These are phyloP conservation scores for Chymomyza costata DNA, from an alignment of 1,140 invertebrate genomes.

Conservation along the genomic window DNA sequence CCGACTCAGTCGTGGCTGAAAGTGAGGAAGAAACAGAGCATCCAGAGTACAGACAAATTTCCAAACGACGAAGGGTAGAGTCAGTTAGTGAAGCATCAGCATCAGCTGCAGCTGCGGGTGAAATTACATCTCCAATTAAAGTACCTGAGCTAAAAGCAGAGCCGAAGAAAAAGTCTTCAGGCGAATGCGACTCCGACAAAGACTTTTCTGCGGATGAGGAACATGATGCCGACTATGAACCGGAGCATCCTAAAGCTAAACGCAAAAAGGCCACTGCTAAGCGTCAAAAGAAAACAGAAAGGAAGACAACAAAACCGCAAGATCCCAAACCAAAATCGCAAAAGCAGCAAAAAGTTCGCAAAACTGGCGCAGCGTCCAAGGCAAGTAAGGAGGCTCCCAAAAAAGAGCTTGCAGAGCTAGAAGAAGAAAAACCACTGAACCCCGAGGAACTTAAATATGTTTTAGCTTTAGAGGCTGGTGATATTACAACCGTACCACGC, in stretches of 20 bases:
- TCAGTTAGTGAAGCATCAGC: conserved; percentile 6
- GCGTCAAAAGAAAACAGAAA: conserved; percentile 30
- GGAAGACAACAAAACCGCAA: conserved; percentile 24
- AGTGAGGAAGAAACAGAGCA: conserved; percentile 59
- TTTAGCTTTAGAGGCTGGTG: conserved; percentile 57
- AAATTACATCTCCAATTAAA: not conserved
- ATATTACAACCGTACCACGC: conserved; percentile 60
- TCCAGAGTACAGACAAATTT: conserved; percentile 52
- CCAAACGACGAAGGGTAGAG: conserved; percentile 51
- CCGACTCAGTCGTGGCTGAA: conserved; percentile 66
- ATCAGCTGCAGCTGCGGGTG: not conserved
- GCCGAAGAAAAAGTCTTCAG: not conserved
- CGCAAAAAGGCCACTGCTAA: conserved; percentile 43
- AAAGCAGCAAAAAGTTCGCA: conserved; percentile 12
- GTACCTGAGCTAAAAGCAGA: not conserved
- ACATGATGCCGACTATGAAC: conserved; percentile 44
- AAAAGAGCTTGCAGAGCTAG: conserved; percentile 5
- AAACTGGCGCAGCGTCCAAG: conserved; percentile 7
- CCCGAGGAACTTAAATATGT: conserved; percentile 62
- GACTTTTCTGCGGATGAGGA: conserved; percentile 59
- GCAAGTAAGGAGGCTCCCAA: conserved; percentile 2
- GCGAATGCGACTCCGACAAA: not conserved
- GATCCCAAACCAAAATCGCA: conserved; percentile 10
- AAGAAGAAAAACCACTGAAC: conserved; percentile 45
- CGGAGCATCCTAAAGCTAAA: conserved; percentile 20